Evolutionary conservation across 1,140 invertebrate genomes (phyloP), one percentile per base, ranked within the genome.

Genomic region (Archivesica marissinica): DNA sequence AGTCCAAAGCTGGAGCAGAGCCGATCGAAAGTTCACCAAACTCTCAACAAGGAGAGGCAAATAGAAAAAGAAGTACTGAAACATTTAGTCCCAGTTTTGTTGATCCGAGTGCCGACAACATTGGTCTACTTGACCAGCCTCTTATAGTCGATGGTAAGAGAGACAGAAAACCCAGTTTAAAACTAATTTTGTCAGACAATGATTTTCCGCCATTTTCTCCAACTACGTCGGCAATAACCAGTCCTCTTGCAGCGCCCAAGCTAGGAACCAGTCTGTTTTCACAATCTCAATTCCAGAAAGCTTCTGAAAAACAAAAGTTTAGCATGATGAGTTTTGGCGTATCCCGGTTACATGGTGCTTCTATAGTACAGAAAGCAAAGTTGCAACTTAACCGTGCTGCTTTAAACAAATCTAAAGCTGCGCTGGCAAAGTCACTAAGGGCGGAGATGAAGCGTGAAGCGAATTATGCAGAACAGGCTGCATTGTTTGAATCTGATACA

Each of bases 131-230:
- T 68, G 93, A 94, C 39, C 88, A 90, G 78, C 92, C 93, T 17
- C 85, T 94, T n/a, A 90, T 94, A 70, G 86, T 92, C 2, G 91
- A 93, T 85, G 93, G 93, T 23, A 94, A 94, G 74, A 82, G 93
- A 33, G 88, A 90, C 17, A 90, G 93, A 76, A 93, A 93, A 82
- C 93, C 93, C 13, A 93, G 92, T 80, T 88, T 91, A 15, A 93
- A 92, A 39, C 76, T 93, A 70, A 78, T 91, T 50, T 72, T 90
- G 9, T 82, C 81, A 23, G 84, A 86, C 72, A 74, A 88, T 30
- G 77, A 79, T 15, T 7, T 2, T 0, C 44, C 61, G 13, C 13
- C 47, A 13, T 44, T 75, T 47, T 75, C 70, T 64, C 83, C 35
- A 25, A 88, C 80, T 25, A 61, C 28, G 28, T 79, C 77, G 25